Evolutionary conservation across 1,140 invertebrate species (phyloP), one percentile per base, ranked within the genome.

Genomic region (Lerema accius): DNA sequence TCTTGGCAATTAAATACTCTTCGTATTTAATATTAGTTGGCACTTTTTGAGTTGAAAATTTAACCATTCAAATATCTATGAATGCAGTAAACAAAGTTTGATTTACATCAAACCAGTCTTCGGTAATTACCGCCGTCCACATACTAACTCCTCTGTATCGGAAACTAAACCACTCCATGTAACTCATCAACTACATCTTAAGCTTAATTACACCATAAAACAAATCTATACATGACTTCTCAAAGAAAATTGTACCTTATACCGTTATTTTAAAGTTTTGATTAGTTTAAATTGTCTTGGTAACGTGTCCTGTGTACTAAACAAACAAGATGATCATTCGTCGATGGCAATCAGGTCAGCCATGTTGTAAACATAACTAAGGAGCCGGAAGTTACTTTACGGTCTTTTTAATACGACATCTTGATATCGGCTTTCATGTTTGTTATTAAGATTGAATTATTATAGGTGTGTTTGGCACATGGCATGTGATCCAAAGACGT

Each of bases 121-220:
- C 2, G 19, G 19, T 23, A 23, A 23, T 23, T 23, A 23, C 19
- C 19, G 19, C 19, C 2, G 19, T 23, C 19, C 19, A 23, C 2
- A 23, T 23, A 23, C 2, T 23, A 23, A 2, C 19, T 23, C 5
- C 19, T 23, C 19, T 23, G 37, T 9, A 40, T n/a, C 7, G 7
- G n/a, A 28, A 9, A 10, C 16, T 40, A 13, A 16, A 9, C n/a
- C 16, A 32, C 45, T 42, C 32, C 45, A 45, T n/a, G n/a, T n/a
- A n/a, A 15, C 42, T 51, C 51, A 58, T 37, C 35, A 23, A 23
- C 28, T 32, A 68, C 70, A 63, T 69, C 58, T 67, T 45, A 59
- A 71, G 71, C 65, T 78, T 80, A 66, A 80, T 66, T 67, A 60
- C 68, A 14, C 63, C 40, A 68, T 77, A 71, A 77, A 79, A 67